Evolutionary conservation across 2,888 invertebrate species (phyloP).

Genomic region (Phengaris arion): DNA sequence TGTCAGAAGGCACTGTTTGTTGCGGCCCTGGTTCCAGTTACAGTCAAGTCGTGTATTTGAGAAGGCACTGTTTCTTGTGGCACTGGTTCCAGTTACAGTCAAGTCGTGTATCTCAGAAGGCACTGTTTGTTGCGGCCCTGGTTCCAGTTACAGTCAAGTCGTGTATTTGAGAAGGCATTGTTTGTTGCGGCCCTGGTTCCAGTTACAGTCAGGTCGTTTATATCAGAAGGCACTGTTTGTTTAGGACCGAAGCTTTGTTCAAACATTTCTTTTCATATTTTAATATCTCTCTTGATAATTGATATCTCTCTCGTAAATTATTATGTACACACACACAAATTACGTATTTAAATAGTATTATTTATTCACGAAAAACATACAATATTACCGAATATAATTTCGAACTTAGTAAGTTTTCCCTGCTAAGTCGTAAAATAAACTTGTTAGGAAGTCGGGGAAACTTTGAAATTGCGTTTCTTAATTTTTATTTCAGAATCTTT

Average conservation of each 20-base stretch:
- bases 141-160: background rate
- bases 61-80: background rate
- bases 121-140: background rate
- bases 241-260: background rate
- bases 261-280: background rate
- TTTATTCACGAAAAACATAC: conserved; percentile 4
- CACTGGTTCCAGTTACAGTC: too few relatives aligned
- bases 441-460: conserved; percentile 15
- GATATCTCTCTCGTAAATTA: background rate
- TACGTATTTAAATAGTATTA: conserved; percentile 35
- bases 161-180: background rate
- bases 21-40: too few relatives aligned
- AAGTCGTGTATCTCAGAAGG: background rate
- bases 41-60: too few relatives aligned
- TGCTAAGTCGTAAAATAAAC: conserved; percentile 16
- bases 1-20: background rate
- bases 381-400: background rate
- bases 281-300: background rate
- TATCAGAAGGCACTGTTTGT: background rate
- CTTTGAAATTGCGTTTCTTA: conserved; percentile 23
- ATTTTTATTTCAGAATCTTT: conserved; percentile 24
- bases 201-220: background rate
- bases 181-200: too few relatives aligned
- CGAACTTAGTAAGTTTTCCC: background rate
- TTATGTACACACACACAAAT: background rate